These are phyloP conservation scores for Leguminivora glycinivorella DNA, from an alignment of 1,140 invertebrate species.

Conservation along the genomic window DNA sequence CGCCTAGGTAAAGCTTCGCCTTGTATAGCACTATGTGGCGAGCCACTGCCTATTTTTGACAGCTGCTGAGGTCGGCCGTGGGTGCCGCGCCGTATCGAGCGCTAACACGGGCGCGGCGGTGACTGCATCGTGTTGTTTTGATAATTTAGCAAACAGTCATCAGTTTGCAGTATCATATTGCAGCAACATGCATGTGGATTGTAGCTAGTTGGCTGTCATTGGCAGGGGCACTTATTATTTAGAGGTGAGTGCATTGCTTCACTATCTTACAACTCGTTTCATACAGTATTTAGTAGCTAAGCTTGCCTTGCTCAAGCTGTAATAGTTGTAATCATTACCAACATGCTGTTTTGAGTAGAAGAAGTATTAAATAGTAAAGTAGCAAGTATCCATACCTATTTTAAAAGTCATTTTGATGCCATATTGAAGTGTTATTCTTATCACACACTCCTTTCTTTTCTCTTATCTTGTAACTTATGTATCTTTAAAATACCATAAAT, in stretches of 20 bases:
- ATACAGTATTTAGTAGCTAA: conserved; percentile 9
- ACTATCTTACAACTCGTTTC: background rate
- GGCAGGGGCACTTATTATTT: conserved; percentile 1
- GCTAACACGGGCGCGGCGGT: background rate
- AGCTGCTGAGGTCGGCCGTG: conserved; percentile 65
- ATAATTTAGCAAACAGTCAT: conserved; percentile 20
- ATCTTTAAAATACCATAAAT: background rate
- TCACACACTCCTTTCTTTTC: background rate
- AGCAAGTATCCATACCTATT: background rate
- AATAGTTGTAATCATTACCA: background rate
- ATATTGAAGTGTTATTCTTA: background rate
- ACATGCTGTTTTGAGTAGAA: background rate
- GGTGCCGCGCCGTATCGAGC: conserved; percentile 49
- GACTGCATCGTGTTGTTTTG: conserved; percentile 2
- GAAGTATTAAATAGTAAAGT: background rate
- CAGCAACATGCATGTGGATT: conserved; percentile 23
- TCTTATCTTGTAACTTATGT: background rate
- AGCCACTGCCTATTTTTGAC: conserved; percentile 66
- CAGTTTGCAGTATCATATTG: conserved; percentile 27
- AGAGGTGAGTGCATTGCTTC: conserved; percentile 15
- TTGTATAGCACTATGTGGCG: conserved; percentile 19
- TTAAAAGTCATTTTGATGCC: background rate
- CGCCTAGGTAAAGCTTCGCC: conserved; percentile 66
- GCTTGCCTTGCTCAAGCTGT: background rate
- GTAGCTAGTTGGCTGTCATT: conserved; percentile 14